A percentile compares a stretch with the other conserved stretches of the same genome.
These are phyloP conservation scores for Sitta carolinensis DNA, from an alignment of 2,797 vertebrate species.

Conservation along the genomic window DNA sequence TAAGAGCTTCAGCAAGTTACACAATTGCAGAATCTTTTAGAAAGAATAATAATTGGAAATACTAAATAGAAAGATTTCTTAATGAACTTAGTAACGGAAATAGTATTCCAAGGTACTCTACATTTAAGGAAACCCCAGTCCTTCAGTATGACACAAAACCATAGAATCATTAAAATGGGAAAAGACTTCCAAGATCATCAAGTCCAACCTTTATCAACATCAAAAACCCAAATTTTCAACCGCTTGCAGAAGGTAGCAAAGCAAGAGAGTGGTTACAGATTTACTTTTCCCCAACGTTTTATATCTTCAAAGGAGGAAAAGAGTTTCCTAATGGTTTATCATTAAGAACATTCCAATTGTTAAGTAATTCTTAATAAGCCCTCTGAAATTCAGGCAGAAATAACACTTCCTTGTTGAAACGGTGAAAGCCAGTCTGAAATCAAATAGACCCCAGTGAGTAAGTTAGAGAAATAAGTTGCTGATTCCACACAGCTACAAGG, in stretches of 20 bases:
- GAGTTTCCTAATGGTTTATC: slow-evolving; percentile 7
- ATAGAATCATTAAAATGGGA: background rate
- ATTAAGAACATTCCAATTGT: background rate
- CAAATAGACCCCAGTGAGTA: background rate
- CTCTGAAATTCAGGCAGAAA: slow-evolving; percentile 20
- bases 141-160: background rate
- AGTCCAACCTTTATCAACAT: background rate
- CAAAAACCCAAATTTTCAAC: background rate
- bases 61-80: background rate
- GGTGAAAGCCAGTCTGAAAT: background rate
- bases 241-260: background rate
- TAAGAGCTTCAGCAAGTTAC: background rate
- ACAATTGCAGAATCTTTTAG: background rate
- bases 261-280: background rate
- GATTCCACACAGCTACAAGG: background rate
- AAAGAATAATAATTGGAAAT: background rate
- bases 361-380: background rate
- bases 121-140: background rate
- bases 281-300: background rate
- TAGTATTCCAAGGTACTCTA: background rate
- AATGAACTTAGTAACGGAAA: background rate
- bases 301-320: background rate
- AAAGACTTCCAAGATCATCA: background rate
- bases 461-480: background rate
- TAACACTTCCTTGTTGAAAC: background rate